Conservation (phyloP, 2,888 invertebrate genomes). For the Phyto melanocephala region DNA sequence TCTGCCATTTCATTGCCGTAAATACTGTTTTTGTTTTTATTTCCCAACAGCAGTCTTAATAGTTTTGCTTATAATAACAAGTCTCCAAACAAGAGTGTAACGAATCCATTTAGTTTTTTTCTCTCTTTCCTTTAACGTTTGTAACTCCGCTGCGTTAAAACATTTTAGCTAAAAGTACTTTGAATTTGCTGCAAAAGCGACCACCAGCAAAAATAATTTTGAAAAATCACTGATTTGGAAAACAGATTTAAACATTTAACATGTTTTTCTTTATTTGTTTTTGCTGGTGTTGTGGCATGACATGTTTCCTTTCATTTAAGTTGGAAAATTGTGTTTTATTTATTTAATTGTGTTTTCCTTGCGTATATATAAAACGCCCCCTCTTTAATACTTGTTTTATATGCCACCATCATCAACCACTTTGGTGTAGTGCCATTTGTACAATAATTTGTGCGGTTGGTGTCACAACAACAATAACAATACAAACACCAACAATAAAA, state of each 20-base stretch:
- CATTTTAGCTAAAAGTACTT: background rate
- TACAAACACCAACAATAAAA: constrained; percentile 10
- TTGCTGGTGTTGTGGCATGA: constrained; percentile 25
- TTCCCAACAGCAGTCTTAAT: background rate
- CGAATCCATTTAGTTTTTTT: constrained; percentile 59
- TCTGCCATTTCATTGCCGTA: background rate
- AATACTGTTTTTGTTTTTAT: background rate
- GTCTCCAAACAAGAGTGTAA: constrained; percentile 52
- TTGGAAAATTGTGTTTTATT: constrained; percentile 31
- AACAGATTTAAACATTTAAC: constrained; percentile 19
- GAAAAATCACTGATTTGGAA: constrained; percentile 49
- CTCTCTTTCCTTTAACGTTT: background rate
- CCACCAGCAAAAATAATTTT: constrained; percentile 8
- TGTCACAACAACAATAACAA: constrained; percentile 9
- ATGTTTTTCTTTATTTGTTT: background rate
- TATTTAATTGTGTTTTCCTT: background rate
- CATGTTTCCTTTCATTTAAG: constrained; percentile 25
- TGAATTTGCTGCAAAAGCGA: background rate
- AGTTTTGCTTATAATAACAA: constrained; percentile 21
- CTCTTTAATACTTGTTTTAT: constrained; percentile 17
- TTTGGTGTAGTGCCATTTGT: background rate
- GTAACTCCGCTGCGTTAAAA: background rate
- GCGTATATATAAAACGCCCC: constrained; percentile 23
- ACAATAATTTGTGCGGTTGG: background rate
- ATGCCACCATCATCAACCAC: background rate